Conservation (phyloP, 2,797 vertebrate genomes). For the Mus caroli region DNA sequence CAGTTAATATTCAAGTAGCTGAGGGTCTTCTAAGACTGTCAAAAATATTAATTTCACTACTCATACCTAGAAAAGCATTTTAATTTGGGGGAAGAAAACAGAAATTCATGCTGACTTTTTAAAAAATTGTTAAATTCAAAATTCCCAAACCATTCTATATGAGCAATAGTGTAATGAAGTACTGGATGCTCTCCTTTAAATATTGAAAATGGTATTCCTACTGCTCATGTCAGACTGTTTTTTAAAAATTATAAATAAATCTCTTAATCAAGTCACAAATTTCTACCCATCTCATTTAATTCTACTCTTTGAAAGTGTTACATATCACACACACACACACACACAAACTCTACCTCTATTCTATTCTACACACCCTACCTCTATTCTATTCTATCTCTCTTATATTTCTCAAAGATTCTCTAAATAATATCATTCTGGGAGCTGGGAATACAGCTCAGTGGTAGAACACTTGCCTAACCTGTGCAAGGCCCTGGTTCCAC, state of each 20-base stretch:
- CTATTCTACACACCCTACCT: neutral
- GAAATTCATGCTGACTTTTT: conserved; percentile 6
- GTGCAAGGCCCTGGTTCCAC: neutral
- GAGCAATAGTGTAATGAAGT: conserved; percentile 43
- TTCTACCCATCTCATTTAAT: conserved; percentile 34
- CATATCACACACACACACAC: neutral
- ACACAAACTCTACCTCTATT: neutral
- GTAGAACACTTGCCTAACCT: neutral
- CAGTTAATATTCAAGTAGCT: conserved; percentile 38
- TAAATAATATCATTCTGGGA: conserved; percentile 39
- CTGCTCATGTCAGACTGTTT: conserved; percentile 15
- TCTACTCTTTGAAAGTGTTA: neutral
- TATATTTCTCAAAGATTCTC: conserved; percentile 15
- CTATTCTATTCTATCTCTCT: neutral
- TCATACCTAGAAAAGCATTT: conserved; percentile 8
- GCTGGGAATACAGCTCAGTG: neutral
- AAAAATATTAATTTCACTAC: conserved; percentile 19
- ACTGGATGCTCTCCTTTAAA: neutral
- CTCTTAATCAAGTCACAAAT: conserved; percentile 48
- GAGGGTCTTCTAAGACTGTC: neutral
- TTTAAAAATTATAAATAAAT: conserved; percentile 12
- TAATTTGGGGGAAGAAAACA: conserved; percentile 12
- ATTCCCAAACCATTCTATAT: conserved; percentile 42
- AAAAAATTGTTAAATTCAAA: neutral
- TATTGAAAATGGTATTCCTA: conserved; percentile 10